phyloP scores from a whole-genome alignment of 2,113 vertebrate species.

The Lepidothrix coronata region DNA sequence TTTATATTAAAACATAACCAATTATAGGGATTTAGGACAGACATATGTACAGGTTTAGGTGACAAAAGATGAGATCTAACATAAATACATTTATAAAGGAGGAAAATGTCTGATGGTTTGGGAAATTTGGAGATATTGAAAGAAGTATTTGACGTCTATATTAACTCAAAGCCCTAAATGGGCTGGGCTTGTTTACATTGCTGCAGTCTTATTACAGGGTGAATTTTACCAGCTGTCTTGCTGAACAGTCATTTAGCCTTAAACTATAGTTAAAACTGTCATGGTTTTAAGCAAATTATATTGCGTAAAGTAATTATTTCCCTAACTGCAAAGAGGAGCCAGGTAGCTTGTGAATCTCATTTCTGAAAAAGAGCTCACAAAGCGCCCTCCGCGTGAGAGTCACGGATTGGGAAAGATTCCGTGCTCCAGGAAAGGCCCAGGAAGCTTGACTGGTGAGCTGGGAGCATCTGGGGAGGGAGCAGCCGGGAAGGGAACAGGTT shows the following conservation, averaged over 20 bases:
- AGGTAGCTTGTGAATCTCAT: conserved; percentile 36
- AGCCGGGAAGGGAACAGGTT: background rate
- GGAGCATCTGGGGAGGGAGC: rapidly evolving
- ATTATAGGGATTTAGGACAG: background rate
- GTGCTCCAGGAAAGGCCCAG: background rate
- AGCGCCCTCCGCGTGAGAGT: background rate
- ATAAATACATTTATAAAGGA: conserved; percentile 6
- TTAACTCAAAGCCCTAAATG: conserved; percentile 50
- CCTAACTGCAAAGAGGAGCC: conserved; percentile 25
- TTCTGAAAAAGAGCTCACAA: background rate
- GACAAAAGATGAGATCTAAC: background rate
- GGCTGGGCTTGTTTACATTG: conserved; percentile 20
- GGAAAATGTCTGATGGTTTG: background rate
- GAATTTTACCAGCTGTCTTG: conserved; percentile 62
- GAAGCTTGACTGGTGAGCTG: rapidly evolving
- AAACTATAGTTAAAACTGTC: conserved; percentile 61
- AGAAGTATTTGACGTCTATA: conserved; percentile 50
- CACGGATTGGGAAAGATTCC: rapidly evolving
- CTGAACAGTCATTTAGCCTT: conserved; percentile 45
- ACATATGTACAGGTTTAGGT: background rate
- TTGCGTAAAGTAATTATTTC: conserved; percentile 54
- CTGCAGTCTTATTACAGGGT: conserved; percentile 52
- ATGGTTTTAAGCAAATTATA: conserved; percentile 64
- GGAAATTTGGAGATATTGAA: conserved; percentile 20
- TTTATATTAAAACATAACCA: background rate